Base-by-base conservation (phyloP, 2,888 invertebrate genomes). In the Drosophila stalkeri region DNA sequence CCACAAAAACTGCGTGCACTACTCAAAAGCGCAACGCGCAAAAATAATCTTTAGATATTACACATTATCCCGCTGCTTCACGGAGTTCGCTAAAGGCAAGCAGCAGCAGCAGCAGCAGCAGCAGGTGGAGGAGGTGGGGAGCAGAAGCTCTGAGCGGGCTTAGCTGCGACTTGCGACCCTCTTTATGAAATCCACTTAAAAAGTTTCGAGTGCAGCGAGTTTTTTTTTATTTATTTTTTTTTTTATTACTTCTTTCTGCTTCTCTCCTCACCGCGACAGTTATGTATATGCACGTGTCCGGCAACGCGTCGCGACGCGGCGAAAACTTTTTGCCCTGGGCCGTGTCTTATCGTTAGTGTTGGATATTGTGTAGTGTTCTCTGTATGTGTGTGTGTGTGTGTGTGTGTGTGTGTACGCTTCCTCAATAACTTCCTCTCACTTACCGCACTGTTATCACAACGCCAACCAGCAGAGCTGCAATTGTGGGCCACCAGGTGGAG, bases 401-500 rank as follows among this genome's bases (percentile, higher is more conserved):
- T 80, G 72, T 81, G 72, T 70, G 67, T 78, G 72, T 72, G 81
- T 72, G 75, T 33, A n/a, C n/a, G 68, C 9, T 27, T 20, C 33
- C 39, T n/a, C 23, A 4, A 59, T 43, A 35, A 20, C 54, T 23
- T 16, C 37, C 54, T n/a, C 69, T n/a, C 69, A 82, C 90, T 93
- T 91, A 94, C 94, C 94, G 94, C 81, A 94, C 93, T 33, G 93
- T 93, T 64, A 93, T 94, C 68, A 94, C 90, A 55, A 94, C 72
- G 64, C 94, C 94, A 64, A 94, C 93, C 61, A 93, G 82, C 39
- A 93, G 76, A 49, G 94, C 94, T 47, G 94, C 92, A 64, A 94
- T 92, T 78, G 94, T 93, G 9, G 95, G 94, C 94, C 94, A 94
- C 95, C 93, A 96, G 86, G 90, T 93, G 64, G 66, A 86, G 75